A percentile compares a stretch with the other conserved stretches of the same genome.
These are phyloP conservation scores for Elgonia sp. DNA, from an alignment of 2,888 invertebrate species.

Conservation along the genomic window DNA sequence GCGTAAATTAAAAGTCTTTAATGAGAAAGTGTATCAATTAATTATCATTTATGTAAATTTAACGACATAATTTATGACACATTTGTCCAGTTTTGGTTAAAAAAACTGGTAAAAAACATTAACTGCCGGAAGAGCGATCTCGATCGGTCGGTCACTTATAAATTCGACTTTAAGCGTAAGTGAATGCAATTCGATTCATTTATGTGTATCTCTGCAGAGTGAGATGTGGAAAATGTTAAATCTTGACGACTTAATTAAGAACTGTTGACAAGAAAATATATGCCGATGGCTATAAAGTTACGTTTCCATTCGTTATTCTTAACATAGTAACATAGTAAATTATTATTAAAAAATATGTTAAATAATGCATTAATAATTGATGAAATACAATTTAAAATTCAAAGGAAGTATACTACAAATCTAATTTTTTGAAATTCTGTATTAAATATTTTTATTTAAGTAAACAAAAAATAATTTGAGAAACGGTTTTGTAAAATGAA, in stretches of 20 bases:
- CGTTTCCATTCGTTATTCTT: slow-evolving; percentile 38
- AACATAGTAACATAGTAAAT: no score
- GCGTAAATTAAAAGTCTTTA: neutral
- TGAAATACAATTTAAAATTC: no score
- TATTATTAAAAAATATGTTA: no score
- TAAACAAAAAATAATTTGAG: no score
- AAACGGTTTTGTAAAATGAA: no score
- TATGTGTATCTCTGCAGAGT: slow-evolving; percentile 4
- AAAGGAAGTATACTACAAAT: no score
- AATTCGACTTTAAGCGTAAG: neutral
- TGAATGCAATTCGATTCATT: slow-evolving; percentile 2
- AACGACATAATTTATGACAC: neutral
- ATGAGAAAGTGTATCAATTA: neutral
- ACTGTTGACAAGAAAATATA: slow-evolving; percentile 45
- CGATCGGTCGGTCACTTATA: neutral
- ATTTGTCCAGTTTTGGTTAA: neutral
- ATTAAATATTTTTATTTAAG: no score
- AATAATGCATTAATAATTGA: no score
- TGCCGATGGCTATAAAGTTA: slow-evolving; percentile 44
- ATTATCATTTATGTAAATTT: neutral
- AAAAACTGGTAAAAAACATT: neutral
- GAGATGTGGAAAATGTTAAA: slow-evolving; percentile 15
- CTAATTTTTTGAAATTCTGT: no score
- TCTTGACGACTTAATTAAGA: slow-evolving; percentile 36
- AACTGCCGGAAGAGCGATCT: neutral